Base-by-base conservation (phyloP, 1,140 invertebrate species). In the Varroa destructor region DNA sequence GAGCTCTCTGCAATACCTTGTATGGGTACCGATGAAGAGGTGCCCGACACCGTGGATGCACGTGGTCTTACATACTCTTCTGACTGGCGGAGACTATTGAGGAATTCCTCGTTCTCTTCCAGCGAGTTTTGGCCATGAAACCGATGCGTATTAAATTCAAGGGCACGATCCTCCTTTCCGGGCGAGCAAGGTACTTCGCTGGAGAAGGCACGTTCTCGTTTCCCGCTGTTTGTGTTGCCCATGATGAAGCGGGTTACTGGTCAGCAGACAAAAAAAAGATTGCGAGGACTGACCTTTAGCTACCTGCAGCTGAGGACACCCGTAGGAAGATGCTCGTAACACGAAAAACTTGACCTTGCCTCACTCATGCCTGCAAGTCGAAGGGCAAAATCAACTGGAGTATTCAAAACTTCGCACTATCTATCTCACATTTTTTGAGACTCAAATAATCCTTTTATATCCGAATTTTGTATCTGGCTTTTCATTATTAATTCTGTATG, bases 121-220 rank as follows among this genome's bases (percentile, higher is more conserved):
- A 88, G 83, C 25, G 87, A 88, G 74, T 84, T 81, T 78, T 86
- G 82, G 77, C 82, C 82, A 40, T 84, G 78, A 55, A 86, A 77
- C 76, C 84, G 86, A 72, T 85, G 84, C 78, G 89, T 90, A 77
- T 90, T 89, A 80, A 91, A 91, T 54, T 86, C 84, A 81, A 91
- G 91, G 57, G 88, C 89, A 80, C 89, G 87, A 64, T 86, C 88
- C 76, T 90, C 88, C 76, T 87, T 88, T 40, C 81, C 81, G 55
- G 86, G 86, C 0, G 87, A 88, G 36, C 85, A 83, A 8, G 87
- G 87, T 36, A 83, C 71, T 57, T 75, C 75, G n/a, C 61, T 73
- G 36, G 73, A 74, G 64, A 73, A 75, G 5, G 73, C 71, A n/a
- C 75, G 55, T 55, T 75, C 75, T 2, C 75, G 74, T 58, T 75